Base-by-base conservation (phyloP, 2,797 vertebrate genomes). In the Siniperca undulata region DNA sequence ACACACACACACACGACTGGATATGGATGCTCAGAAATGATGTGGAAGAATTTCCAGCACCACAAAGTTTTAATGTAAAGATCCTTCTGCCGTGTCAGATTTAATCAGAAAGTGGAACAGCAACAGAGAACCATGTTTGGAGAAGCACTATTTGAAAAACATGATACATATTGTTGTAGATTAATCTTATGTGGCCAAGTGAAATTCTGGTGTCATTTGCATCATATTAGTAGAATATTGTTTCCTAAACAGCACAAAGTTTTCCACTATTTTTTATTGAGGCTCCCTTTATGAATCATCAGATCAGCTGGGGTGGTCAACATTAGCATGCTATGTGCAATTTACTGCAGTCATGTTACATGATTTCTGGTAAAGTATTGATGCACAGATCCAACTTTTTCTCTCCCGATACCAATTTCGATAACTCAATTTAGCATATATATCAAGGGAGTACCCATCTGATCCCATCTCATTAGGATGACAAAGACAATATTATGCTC, bases 21-120 rank as follows among this genome's bases (percentile, higher is more conserved):
- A 71, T 60, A 48, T 4, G 60, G 68, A 85, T 84, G 68, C 72
- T 65, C 22, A 74, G 46, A 66, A 27, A 80, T 59, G 52, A 77
- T 60, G 55, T 53, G 24, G 17, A 74, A 61, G 82, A 81, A 84
- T 89, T 77, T 77, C 14, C 56, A 34, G 36, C 53, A 53, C 14
- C 44, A 42, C 19, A 50, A 42, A 7, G 48, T 71, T 72, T 56
- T 59, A 52, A 65, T 36, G 44, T 44, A 3, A 52, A 52, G 14
- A 52, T 24, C 19, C 5, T 24, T 58, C 19, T 12, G 38, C 60
- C 13, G 7, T 30, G 20, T 59, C 40, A 24, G 60, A 53, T 52
- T 30, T 50, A 30, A 56, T 62, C 42, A 70, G 5, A 44, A 69
- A 50, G 34, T 60, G 24, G 34, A 27, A 38, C 40, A n/a, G 16